A percentile compares a stretch with the other conserved stretches of the same genome.
Evolutionary conservation across 2,113 vertebrate species (phyloP).

Genomic region (Dipodomys merriami): DNA sequence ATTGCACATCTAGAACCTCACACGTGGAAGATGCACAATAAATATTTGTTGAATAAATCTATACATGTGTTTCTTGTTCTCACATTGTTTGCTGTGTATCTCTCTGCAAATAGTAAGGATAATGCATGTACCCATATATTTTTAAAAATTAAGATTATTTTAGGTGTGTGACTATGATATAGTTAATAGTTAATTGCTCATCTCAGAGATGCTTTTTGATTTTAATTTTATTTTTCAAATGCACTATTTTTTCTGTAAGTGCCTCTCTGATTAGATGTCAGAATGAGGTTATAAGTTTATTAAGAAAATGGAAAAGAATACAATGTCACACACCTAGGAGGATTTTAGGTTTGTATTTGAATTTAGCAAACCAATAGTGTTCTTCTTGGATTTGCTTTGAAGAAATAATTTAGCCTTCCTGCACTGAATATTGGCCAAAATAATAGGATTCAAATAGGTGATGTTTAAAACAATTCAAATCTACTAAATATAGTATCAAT

Average conservation of each 20-base stretch:
- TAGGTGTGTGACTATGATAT: neutral
- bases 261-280: neutral
- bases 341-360: neutral
- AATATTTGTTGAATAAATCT: constrained; percentile 18
- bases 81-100: neutral
- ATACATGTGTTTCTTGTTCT: neutral
- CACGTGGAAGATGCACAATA: neutral
- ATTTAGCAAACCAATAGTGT: neutral
- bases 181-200: neutral
- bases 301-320: neutral
- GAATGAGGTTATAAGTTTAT: neutral
- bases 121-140: neutral
- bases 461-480: constrained; percentile 33
- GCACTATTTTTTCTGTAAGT: neutral
- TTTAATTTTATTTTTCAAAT: constrained; percentile 9
- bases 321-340: neutral
- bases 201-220: neutral
- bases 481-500: neutral
- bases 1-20: neutral
- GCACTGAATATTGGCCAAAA: neutral
- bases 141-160: neutral
- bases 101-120: neutral
- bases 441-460: neutral
- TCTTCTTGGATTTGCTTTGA: constrained; percentile 6
- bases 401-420: constrained; percentile 30